A percentile compares a stretch with the other conserved stretches of the same genome.
Conservation (phyloP, 1,140 invertebrate species). For the Pantala flavescens region DNA sequence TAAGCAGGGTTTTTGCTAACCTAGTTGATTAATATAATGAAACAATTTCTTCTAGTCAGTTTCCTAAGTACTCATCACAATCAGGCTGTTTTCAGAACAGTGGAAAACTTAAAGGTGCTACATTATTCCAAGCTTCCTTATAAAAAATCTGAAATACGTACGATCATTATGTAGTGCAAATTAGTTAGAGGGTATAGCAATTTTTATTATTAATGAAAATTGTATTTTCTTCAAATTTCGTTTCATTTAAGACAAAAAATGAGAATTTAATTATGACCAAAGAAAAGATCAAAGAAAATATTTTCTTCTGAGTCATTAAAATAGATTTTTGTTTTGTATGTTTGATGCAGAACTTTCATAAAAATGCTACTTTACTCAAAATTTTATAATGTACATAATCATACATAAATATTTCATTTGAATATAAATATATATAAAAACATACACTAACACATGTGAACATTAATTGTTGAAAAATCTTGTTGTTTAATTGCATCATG, state of each 20-base stretch:
- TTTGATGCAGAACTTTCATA: not conserved
- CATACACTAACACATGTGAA: not conserved
- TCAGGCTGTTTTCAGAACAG: not conserved
- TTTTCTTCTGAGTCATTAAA: not conserved
- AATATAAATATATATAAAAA: not conserved
- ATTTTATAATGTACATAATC: not conserved
- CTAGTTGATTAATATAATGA: too few species aligned
- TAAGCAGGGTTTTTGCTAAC: too few species aligned
- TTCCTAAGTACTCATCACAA: not conserved
- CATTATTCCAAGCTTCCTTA: not conserved
- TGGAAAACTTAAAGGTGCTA: not conserved
- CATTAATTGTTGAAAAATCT: not conserved
- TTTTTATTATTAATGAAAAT: not conserved
- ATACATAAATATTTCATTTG: not conserved
- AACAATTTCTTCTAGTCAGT: not conserved
- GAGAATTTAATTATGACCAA: not conserved
- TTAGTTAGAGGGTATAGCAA: not conserved
- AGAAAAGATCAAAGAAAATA: not conserved
- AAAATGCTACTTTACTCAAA: not conserved
- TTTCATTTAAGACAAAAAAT: not conserved
- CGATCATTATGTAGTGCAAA: not conserved
- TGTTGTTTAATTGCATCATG: slow-evolving; percentile 7
- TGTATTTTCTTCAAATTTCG: not conserved
- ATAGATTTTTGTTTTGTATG: not conserved
- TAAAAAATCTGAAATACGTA: not conserved